Conservation (phyloP, 2,113 vertebrate species). For the Caranx melampygus region DNA sequence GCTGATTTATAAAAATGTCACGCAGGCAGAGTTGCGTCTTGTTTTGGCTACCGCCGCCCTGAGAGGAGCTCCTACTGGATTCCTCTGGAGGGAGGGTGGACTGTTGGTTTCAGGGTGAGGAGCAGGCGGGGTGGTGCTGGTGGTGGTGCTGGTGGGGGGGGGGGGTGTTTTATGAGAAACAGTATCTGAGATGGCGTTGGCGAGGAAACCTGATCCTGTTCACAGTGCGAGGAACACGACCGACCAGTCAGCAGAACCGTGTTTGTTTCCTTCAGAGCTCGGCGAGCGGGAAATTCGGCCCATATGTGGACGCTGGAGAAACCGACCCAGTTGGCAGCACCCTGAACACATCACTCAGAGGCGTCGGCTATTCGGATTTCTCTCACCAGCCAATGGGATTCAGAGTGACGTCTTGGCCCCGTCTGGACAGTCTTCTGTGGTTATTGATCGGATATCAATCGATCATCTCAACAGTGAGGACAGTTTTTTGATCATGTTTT, state of each 20-base stretch:
- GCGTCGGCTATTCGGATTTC: constrained; percentile 22
- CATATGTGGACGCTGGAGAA: constrained; percentile 24
- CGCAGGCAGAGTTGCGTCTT: not conserved
- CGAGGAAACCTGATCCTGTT: constrained; percentile 9
- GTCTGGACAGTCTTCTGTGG: too few species aligned
- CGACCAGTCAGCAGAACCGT: constrained; percentile 39
- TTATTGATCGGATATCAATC: not conserved
- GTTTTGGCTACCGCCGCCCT: constrained; percentile 14
- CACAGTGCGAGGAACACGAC: not conserved
- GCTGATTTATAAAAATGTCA: constrained; percentile 37
- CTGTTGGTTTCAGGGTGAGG: not conserved
- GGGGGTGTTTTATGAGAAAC: constrained; percentile 27
- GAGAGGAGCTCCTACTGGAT: constrained; percentile 15
- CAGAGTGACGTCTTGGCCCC: not conserved
- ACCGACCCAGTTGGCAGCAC: constrained; percentile 11
- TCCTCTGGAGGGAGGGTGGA: not conserved
- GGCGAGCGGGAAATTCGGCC: constrained; percentile 3
- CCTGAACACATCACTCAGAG: not conserved
- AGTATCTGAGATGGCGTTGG: constrained; percentile 16
- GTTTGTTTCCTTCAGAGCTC: constrained; percentile 3
- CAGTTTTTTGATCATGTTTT: too few species aligned
- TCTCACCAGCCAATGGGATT: not conserved
- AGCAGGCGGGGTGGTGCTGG: not conserved
- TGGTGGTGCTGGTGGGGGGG: too few species aligned
- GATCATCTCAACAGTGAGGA: not conserved